A percentile compares a stretch with the other conserved stretches of the same genome.
Evolutionary conservation across 2,888 invertebrate species (phyloP).

Genomic region (Coelopa pilipes): DNA sequence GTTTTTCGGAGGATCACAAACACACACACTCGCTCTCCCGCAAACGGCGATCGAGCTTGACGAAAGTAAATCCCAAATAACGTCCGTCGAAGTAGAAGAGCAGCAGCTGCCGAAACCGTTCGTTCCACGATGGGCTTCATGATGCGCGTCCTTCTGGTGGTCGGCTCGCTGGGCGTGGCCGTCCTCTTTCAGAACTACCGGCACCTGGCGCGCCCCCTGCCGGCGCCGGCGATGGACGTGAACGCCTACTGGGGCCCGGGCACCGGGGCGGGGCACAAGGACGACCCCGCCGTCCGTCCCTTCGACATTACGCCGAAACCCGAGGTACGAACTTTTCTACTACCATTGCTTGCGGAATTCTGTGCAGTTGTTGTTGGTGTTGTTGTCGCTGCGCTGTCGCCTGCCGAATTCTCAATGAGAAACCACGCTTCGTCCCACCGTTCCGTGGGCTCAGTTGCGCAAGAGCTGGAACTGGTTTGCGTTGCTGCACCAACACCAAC

Average conservation of each 20-base stretch:
- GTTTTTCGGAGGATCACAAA: no score
- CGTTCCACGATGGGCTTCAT: constrained; percentile 47
- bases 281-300: constrained; percentile 56
- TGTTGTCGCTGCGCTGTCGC: no score
- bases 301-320: constrained; percentile 56
- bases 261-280: constrained; percentile 53
- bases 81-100: not conserved
- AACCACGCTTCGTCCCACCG: no score
- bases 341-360: not conserved
- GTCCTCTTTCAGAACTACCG: constrained; percentile 59
- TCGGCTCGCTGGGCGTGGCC: constrained; percentile 51
- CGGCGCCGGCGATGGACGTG: constrained; percentile 57
- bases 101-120: not conserved
- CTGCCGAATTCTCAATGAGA: no score
- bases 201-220: constrained; percentile 53
- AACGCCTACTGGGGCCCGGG: constrained; percentile 65
- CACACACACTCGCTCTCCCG: no score
- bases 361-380: no score
- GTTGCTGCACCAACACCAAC: no score
- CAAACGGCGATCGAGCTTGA: no score
- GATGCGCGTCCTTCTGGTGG: constrained; percentile 52
- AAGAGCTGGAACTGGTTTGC: no score
- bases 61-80: not conserved
- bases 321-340: constrained; percentile 48
- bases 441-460: no score